These are phyloP conservation scores for Zaprionus capensis DNA, from an alignment of 1,140 invertebrate species.

Conservation along the genomic window DNA sequence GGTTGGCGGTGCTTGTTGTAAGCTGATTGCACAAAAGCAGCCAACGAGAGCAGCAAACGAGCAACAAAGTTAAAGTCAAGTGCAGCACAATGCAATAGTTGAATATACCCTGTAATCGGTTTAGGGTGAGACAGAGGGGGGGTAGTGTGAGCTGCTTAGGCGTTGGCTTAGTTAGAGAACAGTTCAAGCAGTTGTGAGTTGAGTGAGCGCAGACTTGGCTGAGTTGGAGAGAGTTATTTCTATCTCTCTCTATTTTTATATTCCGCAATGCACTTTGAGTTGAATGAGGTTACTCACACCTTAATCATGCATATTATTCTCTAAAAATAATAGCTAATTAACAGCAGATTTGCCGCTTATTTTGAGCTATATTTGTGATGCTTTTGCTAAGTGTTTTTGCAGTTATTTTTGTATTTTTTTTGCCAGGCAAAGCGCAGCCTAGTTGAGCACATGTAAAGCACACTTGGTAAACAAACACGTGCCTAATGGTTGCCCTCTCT, in stretches of 20 bases:
- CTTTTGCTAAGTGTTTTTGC: background rate
- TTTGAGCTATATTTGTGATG: background rate
- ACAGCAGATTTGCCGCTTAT: background rate
- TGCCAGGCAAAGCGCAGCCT: background rate
- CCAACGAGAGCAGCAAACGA: conserved; percentile 10
- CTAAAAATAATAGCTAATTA: background rate
- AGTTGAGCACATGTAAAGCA: background rate
- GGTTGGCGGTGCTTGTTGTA: background rate
- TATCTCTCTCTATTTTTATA: background rate
- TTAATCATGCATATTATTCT: background rate
- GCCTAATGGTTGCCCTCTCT: background rate
- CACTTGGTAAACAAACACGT: background rate
- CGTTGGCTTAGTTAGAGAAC: background rate
- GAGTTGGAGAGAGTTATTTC: too few species aligned
- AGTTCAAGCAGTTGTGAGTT: background rate
- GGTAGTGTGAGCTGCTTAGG: background rate
- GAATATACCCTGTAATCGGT: conserved; percentile 11
- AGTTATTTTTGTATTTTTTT: background rate
- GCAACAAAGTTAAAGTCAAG: conserved; percentile 19
- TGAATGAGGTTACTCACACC: background rate
- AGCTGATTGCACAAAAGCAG: conserved; percentile 29
- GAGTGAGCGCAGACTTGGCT: background rate
- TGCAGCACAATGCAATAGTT: conserved; percentile 8
- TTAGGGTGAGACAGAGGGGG: background rate
- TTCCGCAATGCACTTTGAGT: background rate